Evolutionary conservation across 2,113 vertebrate genomes (phyloP), one percentile per base, ranked within the genome.

Genomic region (Typhlomys cinereus): DNA sequence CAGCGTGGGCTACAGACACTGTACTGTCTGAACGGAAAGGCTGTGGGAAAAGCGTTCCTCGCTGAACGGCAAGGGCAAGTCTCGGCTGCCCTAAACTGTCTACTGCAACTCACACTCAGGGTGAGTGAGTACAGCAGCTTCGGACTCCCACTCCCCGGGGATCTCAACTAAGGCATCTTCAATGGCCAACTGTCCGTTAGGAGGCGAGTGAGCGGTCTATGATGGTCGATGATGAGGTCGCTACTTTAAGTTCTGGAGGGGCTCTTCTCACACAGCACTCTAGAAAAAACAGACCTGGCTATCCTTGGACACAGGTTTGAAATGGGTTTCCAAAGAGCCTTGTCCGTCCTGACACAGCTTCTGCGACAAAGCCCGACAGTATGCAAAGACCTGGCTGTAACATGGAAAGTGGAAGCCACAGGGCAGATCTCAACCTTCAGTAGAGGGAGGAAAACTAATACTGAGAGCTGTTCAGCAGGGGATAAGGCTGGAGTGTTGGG

Each of bases 261-360:
- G 52, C 52, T 78, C 57, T 76, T 48, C 70, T 50, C 67, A n/a
- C 48, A 76, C n/a, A 80, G 88, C 20, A 54, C 14, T 23, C 1
- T 21, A 91, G 31, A 78, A 86, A n/a, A 83, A 70, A 61, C 81
- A 66, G 70, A 61, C 54, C 23, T 3, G 34, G 52, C 59, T 36
- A 66, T 71, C 83, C 89, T 79, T 36, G 66, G 87, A 85, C 71
- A 80, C 4, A 3, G 7, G 44, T 70, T 85, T 95, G 48, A 89
- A 89, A 54, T 73, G 7, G 0, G n/a, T 64, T 70, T 91, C 92
- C 88, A 92, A 95, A 46, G 52, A 86, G 71, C 27, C 71, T 85
- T 25, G 75, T 87, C 84, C 89, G 67, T 84, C 44, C 64, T 41
- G 46, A 52, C 1, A 73, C 12, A 2, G 9, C 69, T 95, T 66